A percentile compares a stretch with the other conserved stretches of the same genome.
phyloP scores from a whole-genome alignment of 2,113 vertebrate species.

The Vireo altiloquus region DNA sequence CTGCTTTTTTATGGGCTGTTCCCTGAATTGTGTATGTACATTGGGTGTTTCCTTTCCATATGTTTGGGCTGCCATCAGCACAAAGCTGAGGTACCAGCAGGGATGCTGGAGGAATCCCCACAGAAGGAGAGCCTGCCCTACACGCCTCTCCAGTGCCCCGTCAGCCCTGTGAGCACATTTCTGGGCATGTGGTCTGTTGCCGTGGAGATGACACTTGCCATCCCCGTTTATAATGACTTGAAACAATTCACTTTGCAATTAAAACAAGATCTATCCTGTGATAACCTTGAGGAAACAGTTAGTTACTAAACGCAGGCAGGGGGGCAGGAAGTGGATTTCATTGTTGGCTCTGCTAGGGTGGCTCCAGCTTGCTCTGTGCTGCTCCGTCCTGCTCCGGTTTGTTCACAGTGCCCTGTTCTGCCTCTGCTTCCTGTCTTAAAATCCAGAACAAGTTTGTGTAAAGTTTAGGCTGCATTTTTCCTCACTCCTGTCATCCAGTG shows the following conservation, averaged over 20 bases:
- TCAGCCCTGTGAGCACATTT: not conserved
- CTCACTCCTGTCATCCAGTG: not conserved
- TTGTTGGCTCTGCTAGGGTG: not conserved
- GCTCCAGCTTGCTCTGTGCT: not conserved
- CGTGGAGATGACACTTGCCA: slow-evolving; percentile 30
- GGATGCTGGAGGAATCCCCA: not conserved
- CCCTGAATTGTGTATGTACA: not conserved
- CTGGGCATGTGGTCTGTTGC: not conserved
- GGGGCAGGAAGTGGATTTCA: not conserved
- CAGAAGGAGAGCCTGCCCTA: not conserved
- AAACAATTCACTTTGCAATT: not conserved
- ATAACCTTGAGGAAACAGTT: slow-evolving; percentile 18
- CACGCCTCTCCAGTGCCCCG: accelerated
- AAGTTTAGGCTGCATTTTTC: not conserved
- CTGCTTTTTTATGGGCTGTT: not conserved
- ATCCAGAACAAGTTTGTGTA: not conserved
- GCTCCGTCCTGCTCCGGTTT: not conserved
- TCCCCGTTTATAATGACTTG: not conserved
- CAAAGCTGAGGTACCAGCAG: accelerated
- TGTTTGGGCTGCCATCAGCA: not conserved
- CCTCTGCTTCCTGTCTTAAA: slow-evolving; percentile 41
- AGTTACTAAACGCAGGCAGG: not conserved
- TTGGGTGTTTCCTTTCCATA: not conserved
- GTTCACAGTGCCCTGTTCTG: not conserved
- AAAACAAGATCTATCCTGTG: not conserved